Percentiles rank a stretch among this genome's conserved stretches.
These are phyloP conservation scores for Neoniphon sammara DNA, from an alignment of 2,797 vertebrate species.

Conservation along the genomic window DNA sequence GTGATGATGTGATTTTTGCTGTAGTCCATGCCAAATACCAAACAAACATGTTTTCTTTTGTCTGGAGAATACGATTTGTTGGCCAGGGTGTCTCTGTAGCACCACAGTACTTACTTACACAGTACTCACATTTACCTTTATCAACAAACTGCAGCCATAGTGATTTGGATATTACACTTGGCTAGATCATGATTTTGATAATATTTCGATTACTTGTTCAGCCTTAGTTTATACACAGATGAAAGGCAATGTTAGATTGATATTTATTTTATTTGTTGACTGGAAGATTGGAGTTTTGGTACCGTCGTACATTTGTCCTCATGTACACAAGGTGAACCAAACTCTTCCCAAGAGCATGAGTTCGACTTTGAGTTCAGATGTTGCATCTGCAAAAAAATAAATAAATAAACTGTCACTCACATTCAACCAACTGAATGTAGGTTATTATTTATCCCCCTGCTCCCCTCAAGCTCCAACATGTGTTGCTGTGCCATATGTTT, in stretches of 20 bases:
- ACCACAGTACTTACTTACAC: too few species aligned
- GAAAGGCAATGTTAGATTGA: constrained; percentile 5
- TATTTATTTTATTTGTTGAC: neutral
- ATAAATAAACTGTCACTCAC: constrained; percentile 26
- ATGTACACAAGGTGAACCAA: constrained; percentile 12
- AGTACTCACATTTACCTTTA: too few species aligned
- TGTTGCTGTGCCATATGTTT: constrained; percentile 43
- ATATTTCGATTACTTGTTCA: too few species aligned
- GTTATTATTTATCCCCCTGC: constrained; percentile 34
- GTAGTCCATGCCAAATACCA: too few species aligned
- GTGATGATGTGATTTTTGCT: too few species aligned
- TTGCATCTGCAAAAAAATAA: constrained; percentile 10
- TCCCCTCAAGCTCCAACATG: constrained; percentile 7
- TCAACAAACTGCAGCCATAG: too few species aligned
- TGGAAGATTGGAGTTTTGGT: neutral
- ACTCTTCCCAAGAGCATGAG: constrained; percentile 15
- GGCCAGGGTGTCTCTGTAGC: too few species aligned
- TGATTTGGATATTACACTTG: too few species aligned
- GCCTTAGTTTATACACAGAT: neutral
- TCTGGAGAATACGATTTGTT: too few species aligned
- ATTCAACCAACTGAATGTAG: constrained; percentile 27
- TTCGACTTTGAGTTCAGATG: neutral
- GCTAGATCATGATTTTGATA: too few species aligned
- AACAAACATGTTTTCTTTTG: too few species aligned
- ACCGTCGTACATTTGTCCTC: neutral